Evolutionary conservation across 2,888 invertebrate genomes (phyloP).

Genomic region (Agriopis aurantiaria): DNA sequence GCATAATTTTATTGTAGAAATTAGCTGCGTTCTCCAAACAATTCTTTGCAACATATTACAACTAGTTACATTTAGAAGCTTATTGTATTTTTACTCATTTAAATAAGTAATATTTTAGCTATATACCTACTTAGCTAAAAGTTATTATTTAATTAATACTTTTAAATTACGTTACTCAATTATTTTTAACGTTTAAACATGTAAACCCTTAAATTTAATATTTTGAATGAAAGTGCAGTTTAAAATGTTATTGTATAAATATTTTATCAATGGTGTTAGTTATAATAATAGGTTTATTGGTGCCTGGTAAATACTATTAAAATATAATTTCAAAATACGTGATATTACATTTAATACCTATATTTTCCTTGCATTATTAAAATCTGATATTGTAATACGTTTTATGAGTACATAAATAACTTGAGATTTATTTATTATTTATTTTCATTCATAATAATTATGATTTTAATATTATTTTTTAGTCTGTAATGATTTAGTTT

Average conservation of each 20-base stretch:
- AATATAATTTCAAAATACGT: conserved; percentile 48
- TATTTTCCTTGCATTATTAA: conserved; percentile 9
- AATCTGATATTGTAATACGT: not conserved
- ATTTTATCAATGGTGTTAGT: conserved; percentile 41
- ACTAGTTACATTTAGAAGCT: not conserved
- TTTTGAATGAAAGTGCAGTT: conserved; percentile 17
- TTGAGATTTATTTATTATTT: conserved; percentile 2
- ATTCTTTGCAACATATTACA: not conserved
- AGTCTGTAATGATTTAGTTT: conserved; percentile 58
- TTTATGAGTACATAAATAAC: conserved; percentile 7
- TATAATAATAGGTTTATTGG: conserved; percentile 39
- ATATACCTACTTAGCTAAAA: not conserved
- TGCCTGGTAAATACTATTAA: conserved; percentile 41
- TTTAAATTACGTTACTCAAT: conserved; percentile 9
- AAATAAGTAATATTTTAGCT: not conserved
- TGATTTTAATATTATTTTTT: conserved; percentile 46
- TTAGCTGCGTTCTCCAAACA: not conserved
- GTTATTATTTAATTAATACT: conserved; percentile 9
- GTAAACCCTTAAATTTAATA: not conserved
- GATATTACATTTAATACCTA: conserved; percentile 39
- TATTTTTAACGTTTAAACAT: too few relatives aligned
- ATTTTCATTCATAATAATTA: conserved; percentile 12
- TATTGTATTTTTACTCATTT: not conserved
- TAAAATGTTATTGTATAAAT: conserved; percentile 39
- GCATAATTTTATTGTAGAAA: not conserved